phyloP scores from a whole-genome alignment of 1,140 invertebrate genomes.

The Teleopsis dalmanni region DNA sequence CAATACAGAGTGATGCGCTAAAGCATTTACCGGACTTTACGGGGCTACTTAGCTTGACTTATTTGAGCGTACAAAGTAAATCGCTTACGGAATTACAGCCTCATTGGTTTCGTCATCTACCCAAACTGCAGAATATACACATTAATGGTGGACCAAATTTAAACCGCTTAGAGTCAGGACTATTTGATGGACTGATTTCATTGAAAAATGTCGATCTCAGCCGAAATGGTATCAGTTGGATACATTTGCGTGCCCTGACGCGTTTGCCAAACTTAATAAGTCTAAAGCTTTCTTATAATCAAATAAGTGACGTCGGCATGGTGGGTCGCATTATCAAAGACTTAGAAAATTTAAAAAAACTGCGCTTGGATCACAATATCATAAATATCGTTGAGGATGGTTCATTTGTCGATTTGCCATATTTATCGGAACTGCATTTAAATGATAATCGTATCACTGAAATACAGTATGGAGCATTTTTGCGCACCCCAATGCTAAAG shows the following conservation, averaged over 20 bases:
- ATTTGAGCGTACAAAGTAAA: conserved; percentile 62
- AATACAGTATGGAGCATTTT: conserved; percentile 69
- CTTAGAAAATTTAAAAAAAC: conserved; percentile 58
- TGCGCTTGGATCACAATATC: conserved; percentile 63
- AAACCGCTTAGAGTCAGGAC: conserved; percentile 59
- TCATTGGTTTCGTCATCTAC: conserved; percentile 62
- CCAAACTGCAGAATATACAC: conserved; percentile 66
- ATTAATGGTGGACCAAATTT: conserved; percentile 61
- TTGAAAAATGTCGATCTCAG: conserved; percentile 68
- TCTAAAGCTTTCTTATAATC: conserved; percentile 62
- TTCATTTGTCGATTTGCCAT: conserved; percentile 70
- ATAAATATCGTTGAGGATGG: conserved; percentile 65
- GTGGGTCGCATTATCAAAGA: conserved; percentile 68
- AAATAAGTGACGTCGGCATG: conserved; percentile 66
- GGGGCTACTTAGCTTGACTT: conserved; percentile 55
- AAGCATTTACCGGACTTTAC: conserved; percentile 63
- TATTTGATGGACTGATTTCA: conserved; percentile 65
- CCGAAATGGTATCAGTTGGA: conserved; percentile 66
- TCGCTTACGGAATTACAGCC: conserved; percentile 61
- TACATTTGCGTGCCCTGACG: conserved; percentile 68
- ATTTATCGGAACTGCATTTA: conserved; percentile 60
- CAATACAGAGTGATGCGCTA: conserved; percentile 64
- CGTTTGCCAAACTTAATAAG: conserved; percentile 63
- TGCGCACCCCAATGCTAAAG: conserved; percentile 64
- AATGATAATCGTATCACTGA: conserved; percentile 67